Evolutionary conservation across 2,888 invertebrate species (phyloP), one percentile per base, ranked within the genome.

Genomic region (Gymnoscelis rufifasciata): DNA sequence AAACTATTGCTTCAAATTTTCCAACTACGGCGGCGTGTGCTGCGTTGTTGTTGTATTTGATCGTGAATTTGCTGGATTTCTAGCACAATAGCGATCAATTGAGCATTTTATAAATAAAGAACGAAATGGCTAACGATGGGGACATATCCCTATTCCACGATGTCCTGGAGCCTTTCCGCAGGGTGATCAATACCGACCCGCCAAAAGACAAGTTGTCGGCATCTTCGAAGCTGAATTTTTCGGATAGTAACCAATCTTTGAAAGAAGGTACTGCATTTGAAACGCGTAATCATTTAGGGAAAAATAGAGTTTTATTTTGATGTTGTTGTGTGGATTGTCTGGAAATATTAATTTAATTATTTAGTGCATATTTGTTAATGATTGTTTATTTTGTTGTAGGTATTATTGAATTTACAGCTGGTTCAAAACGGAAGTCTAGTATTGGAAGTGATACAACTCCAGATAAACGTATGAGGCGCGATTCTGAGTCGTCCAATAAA

Each of bases 101-200:
- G 13, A 14, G 31, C 5, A 5, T 12, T 4, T 26, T 6, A 3
- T 7, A 26, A 33, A n/a, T n/a, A 8, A 35, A 15, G 10, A 27
- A 24, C 13, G 66, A 61, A 52, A 87, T 87, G 87, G 81, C 87
- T 43, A 84, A 82, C 58, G 84, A 87, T 59, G 66, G 81, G 2
- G 86, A 88, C 52, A 84, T 86, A 78, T 87, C 88, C 46, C 66
- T 89, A 31, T 81, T 79, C 47, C 79, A 75, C 52, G 86, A 88
- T 57, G 87, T 89, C 6, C 62, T 89, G 49, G 80, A 87, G 60
- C 88, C 88, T 3, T 89, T 88, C 62, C 69, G 88, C 53, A 74
- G 88, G 46, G 84, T 78, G 36, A 84, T 88, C 62, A 87, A 87
- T 60, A 81, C 81, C 40, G 79, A 84, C 61, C 79, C 82, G 56